Base-by-base conservation (phyloP, 1,140 invertebrate genomes). In the Orchesella cincta region DNA sequence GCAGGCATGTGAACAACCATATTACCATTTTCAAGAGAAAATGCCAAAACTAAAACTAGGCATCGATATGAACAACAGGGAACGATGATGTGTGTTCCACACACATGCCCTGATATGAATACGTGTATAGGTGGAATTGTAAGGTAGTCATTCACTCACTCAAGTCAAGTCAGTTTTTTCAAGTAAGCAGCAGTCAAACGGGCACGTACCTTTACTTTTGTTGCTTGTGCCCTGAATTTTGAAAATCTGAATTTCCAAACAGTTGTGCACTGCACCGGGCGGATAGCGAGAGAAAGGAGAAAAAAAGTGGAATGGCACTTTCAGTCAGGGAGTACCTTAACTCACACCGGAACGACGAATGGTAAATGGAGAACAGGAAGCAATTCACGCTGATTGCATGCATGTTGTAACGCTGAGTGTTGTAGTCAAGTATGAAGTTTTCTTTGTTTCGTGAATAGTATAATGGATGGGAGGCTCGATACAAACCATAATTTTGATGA, bases 141-240 rank as follows among this genome's bases (percentile, higher is more conserved):
- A 46, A 46, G 39, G 39, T 46, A 46, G 39, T 20, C 39, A 46
- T 20, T 46, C 8, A 8, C 39, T 12, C 39, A 46, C 39, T 46
- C 8, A 46, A 46, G 39, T 46, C 20, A 20, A 46, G 8, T 46
- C 20, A 12, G 8, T 46, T 46, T 20, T 46, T 46, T 20, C 8
- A 46, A 20, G 39, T 12, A 46, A 46, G 39, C 8, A 46, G 20
- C 14, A 67, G 31, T 67, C 62, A 31, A 67, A 67, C 28, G 14
- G 29, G 62, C 62, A 67, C 62, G 62, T 67, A 67, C 62, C 26
- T 67, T 67, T 67, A 67, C 62, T 67, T 67, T 29, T 31, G 62
- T 67, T 67, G 62, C 52, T 33, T 67, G 62, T 67, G 62, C 31
- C 62, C 31, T 29, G 62, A 67, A 67, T 67, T 26, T 67, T 67